phyloP scores from a whole-genome alignment of 37 sponge, comb jelly and placozoan genomes.

The Oscarella lobularis region DNA sequence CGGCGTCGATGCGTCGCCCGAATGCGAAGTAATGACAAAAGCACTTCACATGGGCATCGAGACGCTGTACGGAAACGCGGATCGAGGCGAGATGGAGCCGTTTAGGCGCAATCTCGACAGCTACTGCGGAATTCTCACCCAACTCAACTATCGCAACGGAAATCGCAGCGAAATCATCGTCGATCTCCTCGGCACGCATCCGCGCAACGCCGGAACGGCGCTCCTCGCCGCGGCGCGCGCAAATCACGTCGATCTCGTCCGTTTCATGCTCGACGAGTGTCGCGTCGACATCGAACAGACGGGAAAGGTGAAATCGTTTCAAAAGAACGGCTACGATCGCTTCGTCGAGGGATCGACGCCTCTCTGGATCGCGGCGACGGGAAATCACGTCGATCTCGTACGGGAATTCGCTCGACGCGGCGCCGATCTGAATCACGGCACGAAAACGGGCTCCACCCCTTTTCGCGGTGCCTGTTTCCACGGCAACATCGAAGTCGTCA shows the following conservation, averaged over 20 bases:
- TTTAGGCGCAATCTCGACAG: no score
- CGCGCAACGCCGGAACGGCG: background rate
- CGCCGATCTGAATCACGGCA: background rate
- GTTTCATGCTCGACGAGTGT: background rate
- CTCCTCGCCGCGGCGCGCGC: background rate
- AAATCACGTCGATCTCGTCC: background rate
- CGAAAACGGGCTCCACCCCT: background rate
- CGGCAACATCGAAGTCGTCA: background rate
- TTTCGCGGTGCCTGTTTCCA: slow-evolving; percentile 1
- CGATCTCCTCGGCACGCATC: background rate
- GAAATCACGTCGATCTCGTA: background rate
- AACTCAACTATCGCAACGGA: no score
- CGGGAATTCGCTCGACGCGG: background rate
- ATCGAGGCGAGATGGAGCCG: no score
- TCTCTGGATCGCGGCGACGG: background rate
- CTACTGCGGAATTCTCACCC: no score
- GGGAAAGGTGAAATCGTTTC: background rate
- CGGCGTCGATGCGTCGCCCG: no score
- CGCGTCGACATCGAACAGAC: background rate
- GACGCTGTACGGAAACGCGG: no score
- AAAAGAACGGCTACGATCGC: background rate
- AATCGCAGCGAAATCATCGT: no score
- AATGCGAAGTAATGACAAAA: no score
- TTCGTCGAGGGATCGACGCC: background rate
- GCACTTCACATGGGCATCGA: no score